These are phyloP conservation scores for Neuroscelio doddi DNA, from an alignment of 2,888 invertebrate genomes.

Conservation along the genomic window DNA sequence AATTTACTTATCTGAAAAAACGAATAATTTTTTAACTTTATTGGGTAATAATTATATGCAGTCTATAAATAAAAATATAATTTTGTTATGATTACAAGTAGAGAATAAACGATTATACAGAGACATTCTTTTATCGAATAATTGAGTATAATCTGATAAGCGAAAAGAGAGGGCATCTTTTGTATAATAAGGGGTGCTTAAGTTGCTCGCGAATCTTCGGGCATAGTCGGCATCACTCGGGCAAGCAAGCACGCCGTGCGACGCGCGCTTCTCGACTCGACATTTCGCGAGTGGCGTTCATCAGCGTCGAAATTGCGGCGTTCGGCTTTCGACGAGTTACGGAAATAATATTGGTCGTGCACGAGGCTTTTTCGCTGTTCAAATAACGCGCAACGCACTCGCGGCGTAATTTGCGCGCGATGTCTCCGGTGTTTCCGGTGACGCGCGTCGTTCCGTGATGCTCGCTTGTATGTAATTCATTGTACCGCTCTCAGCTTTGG, in stretches of 20 bases:
- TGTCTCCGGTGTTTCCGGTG: neutral
- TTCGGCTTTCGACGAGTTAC: constrained; percentile 4
- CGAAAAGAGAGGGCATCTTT: too few species aligned
- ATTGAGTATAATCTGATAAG: constrained; percentile 5
- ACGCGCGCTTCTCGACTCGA: constrained; percentile 43
- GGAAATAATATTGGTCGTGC: constrained; percentile 3
- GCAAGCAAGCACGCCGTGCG: constrained; percentile 31
- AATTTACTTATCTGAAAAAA: too few species aligned
- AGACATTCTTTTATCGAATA: neutral
- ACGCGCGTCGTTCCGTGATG: neutral
- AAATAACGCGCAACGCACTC: neutral
- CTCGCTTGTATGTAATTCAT: neutral
- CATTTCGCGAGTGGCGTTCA: constrained; percentile 44
- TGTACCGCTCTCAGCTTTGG: neutral
- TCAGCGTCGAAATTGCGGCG: constrained; percentile 38
- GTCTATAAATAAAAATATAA: too few species aligned
- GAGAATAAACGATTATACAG: neutral
- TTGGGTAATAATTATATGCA: too few species aligned
- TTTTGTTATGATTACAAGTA: neutral
- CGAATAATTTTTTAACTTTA: too few species aligned
- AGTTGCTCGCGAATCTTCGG: constrained; percentile 25
- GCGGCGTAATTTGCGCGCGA: too few species aligned
- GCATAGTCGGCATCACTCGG: constrained; percentile 30
- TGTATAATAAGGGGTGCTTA: constrained; percentile 11
- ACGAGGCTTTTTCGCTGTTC: constrained; percentile 1